Percentiles rank a stretch among this genome's conserved stretches.
phyloP scores from a whole-genome alignment of 2,888 invertebrate genomes.

The Perizoma flavofasciatum region DNA sequence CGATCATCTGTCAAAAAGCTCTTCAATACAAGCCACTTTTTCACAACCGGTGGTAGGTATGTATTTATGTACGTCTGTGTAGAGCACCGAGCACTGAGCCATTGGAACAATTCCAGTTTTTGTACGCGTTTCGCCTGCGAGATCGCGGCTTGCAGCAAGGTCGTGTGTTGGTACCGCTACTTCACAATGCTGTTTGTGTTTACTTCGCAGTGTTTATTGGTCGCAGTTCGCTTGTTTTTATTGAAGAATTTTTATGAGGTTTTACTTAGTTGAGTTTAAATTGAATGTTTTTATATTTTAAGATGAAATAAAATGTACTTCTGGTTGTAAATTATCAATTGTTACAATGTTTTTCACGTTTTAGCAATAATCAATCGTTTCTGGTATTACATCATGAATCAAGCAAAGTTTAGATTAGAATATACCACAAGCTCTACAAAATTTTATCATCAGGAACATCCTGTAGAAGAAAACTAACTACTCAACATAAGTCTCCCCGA shows the following conservation, averaged over 20 bases:
- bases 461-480: too few species aligned
- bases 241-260: too few species aligned
- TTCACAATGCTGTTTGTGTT: constrained; percentile 37
- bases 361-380: background rate
- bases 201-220: constrained; percentile 26
- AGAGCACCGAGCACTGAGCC: constrained; percentile 41
- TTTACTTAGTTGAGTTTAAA: too few species aligned
- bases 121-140: constrained; percentile 54
- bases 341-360: background rate
- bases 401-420: background rate
- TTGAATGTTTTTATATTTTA: too few species aligned
- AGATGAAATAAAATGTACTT: too few species aligned
- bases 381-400: constrained; percentile 7
- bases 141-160: constrained; percentile 66
- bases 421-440: too few species aligned
- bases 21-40: constrained; percentile 35
- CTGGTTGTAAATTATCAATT: too few species aligned
- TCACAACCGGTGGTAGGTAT: constrained; percentile 25
- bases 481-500: too few species aligned
- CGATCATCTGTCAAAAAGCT: constrained; percentile 28
- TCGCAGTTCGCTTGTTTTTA: constrained; percentile 21
- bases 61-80: constrained; percentile 39
- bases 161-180: constrained; percentile 48
- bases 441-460: too few species aligned
- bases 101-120: constrained; percentile 62